Percentiles rank a stretch among this genome's conserved stretches.
Evolutionary conservation across 2,888 invertebrate species (phyloP).

Genomic region (Camponotus fellah): DNA sequence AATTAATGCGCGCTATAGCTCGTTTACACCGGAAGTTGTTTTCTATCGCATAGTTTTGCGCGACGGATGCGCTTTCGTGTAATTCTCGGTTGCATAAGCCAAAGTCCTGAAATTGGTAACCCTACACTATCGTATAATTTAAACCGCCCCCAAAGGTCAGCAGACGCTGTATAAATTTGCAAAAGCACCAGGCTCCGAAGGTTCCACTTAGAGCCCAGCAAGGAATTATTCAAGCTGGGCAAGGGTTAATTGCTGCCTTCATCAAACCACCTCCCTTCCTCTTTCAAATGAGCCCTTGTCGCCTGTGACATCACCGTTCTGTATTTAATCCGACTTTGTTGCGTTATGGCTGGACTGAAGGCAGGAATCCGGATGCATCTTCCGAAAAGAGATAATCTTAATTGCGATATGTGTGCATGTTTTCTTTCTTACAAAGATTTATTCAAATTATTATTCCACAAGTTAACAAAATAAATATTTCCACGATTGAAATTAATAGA

Average conservation of each 20-base stretch:
- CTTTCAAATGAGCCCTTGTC: conserved; percentile 68
- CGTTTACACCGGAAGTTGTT: conserved; percentile 38
- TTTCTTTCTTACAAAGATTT: neutral
- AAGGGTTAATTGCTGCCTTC: conserved; percentile 75
- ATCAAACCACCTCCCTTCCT: conserved; percentile 70
- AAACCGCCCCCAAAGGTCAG: conserved; percentile 52
- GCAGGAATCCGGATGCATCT: neutral
- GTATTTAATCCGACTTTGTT: conserved; percentile 64
- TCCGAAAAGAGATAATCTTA: neutral
- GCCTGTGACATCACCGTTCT: conserved; percentile 69
- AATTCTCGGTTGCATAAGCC: conserved; percentile 44
- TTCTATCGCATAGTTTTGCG: conserved; percentile 16
- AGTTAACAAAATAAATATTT: neutral
- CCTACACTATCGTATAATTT: conserved; percentile 54
- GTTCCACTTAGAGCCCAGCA: conserved; percentile 69
- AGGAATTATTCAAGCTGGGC: conserved; percentile 75
- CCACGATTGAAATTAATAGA: neutral
- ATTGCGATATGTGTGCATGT: neutral
- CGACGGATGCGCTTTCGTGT: conserved; percentile 42
- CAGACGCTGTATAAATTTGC: conserved; percentile 70
- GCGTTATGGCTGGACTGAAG: conserved; percentile 35
- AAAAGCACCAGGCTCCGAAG: conserved; percentile 69
- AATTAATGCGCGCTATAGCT: neutral
- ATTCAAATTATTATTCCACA: neutral
- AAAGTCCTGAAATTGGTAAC: conserved; percentile 58